These are phyloP conservation scores for Euura saliciscinereae DNA, from an alignment of 1,140 invertebrate genomes.

Conservation along the genomic window DNA sequence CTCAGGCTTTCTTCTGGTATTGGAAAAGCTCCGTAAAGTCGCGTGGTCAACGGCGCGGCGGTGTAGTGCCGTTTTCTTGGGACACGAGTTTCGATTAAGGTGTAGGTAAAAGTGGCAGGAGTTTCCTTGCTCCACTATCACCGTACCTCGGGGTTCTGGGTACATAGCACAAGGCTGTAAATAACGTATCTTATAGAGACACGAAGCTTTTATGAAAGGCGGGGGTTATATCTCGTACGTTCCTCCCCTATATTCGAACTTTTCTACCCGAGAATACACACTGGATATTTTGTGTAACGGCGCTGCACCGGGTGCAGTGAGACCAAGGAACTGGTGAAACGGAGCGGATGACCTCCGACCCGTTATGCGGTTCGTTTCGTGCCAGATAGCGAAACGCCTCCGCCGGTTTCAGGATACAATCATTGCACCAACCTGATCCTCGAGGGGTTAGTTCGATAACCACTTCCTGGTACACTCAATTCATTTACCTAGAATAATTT, in stretches of 20 bases:
- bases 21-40: background rate
- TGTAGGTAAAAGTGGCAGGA: background rate
- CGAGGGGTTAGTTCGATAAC: no score
- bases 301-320: background rate
- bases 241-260: background rate
- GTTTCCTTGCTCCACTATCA: background rate
- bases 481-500: no score
- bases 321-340: background rate
- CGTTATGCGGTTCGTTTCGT: background rate
- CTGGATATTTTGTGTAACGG: background rate
- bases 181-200: background rate
- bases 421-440: no score
- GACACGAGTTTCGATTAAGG: background rate
- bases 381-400: background rate
- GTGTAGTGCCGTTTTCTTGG: background rate
- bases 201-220: background rate
- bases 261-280: background rate
- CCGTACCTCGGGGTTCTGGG: background rate
- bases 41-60: no score
- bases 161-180: background rate
- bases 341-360: background rate
- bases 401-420: no score
- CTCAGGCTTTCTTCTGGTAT: background rate
- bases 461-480: no score
- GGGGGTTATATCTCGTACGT: background rate